phyloP scores from a whole-genome alignment of 2,888 invertebrate species.

The Pilophorus perplexus region DNA sequence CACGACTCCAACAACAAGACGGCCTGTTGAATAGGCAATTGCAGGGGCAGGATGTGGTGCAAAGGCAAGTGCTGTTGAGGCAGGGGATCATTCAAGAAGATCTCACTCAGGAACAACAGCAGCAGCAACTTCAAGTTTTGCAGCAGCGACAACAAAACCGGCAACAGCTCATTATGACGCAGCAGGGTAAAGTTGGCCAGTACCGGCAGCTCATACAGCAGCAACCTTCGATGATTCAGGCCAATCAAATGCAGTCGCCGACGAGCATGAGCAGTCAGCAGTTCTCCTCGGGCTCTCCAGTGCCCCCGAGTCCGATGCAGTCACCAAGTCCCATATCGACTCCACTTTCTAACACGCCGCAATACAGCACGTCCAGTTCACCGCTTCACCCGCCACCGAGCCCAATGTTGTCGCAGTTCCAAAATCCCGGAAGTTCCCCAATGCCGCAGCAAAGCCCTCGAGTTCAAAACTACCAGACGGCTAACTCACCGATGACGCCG shows the following conservation, averaged over 20 bases:
- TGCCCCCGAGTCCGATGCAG: constrained; percentile 48
- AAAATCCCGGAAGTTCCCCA: constrained; percentile 52
- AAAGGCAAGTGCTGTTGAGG: constrained; percentile 49
- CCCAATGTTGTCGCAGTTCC: constrained; percentile 44
- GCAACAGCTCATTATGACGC: constrained; percentile 48
- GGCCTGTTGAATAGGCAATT: constrained; percentile 51
- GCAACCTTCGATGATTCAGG: constrained; percentile 19
- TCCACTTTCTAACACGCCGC: constrained; percentile 47
- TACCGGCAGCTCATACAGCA: constrained; percentile 40
- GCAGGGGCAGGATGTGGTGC: constrained; percentile 52
- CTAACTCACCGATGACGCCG: constrained; percentile 52
- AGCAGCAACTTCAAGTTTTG: constrained; percentile 33
- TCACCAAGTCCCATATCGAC: constrained; percentile 42
- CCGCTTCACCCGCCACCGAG: constrained; percentile 52
- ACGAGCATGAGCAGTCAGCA: constrained; percentile 51
- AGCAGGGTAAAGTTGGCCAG: constrained; percentile 43
- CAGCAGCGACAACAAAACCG: constrained; percentile 53
- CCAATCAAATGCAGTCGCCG: constrained; percentile 53
- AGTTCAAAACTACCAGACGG: constrained; percentile 52
- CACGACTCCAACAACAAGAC: neutral
- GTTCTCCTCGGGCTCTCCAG: constrained; percentile 52
- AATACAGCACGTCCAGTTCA: constrained; percentile 57
- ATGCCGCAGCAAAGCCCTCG: constrained; percentile 55
- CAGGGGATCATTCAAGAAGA: constrained; percentile 53
- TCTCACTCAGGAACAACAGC: constrained; percentile 25